Percentiles rank a stretch among this genome's conserved stretches.
Evolutionary conservation across 2,797 vertebrate species (phyloP).

Genomic region (Falco rusticolus): DNA sequence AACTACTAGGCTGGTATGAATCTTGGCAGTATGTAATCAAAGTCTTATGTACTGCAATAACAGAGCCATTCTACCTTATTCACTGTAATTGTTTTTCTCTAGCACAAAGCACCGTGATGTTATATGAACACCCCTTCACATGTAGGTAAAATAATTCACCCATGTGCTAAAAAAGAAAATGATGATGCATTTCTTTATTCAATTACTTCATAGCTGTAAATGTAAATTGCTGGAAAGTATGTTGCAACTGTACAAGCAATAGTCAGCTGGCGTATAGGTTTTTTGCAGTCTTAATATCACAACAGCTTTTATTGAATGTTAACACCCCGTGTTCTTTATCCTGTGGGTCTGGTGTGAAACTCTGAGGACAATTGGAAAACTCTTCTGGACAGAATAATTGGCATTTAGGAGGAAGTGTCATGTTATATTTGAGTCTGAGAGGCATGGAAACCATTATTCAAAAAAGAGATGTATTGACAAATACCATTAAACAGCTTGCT

Average conservation of each 20-base stretch:
- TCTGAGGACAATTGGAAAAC: not conserved
- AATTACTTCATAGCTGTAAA: not conserved
- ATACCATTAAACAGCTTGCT: not conserved
- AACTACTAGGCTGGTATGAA: slow-evolving; percentile 80
- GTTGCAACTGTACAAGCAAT: not conserved
- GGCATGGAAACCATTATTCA: slow-evolving; percentile 23
- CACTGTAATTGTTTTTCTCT: slow-evolving; percentile 74
- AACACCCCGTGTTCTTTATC: not conserved
- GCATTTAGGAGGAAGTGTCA: slow-evolving; percentile 22
- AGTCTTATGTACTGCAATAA: slow-evolving; percentile 80
- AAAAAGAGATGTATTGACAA: not conserved
- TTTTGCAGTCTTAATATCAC: not conserved
- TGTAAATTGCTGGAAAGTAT: not conserved
- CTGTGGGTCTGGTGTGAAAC: not conserved
- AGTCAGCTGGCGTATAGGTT: not conserved
- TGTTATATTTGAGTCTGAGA: not conserved
- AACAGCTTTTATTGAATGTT: not conserved
- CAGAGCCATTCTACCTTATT: slow-evolving; percentile 76
- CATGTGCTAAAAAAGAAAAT: slow-evolving; percentile 55
- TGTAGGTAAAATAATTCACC: slow-evolving; percentile 66
- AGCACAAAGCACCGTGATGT: slow-evolving; percentile 64
- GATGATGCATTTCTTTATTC: slow-evolving; percentile 24
- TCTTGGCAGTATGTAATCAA: slow-evolving; percentile 80
- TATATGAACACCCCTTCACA: slow-evolving; percentile 62
- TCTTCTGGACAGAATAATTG: slow-evolving; percentile 19